Evolutionary conservation across 2,113 vertebrate species (phyloP).

Genomic region (Pavo muticus): DNA sequence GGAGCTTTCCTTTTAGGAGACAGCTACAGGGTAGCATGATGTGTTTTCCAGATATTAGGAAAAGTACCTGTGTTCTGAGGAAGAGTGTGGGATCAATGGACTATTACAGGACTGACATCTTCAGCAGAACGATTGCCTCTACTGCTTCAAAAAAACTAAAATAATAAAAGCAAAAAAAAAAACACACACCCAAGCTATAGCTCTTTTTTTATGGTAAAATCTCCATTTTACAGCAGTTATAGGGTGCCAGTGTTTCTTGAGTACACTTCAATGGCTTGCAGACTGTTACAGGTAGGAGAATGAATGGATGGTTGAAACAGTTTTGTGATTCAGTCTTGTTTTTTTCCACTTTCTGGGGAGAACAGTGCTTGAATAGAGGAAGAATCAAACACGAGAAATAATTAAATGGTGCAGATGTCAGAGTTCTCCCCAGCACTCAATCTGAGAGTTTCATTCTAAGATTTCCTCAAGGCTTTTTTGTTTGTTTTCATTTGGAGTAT

Average conservation of each 20-base stretch:
- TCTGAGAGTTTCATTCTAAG: not conserved
- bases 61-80: not conserved
- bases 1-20: not conserved
- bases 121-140: not conserved
- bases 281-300: not conserved
- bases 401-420: not conserved
- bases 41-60: not conserved
- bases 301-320: not conserved
- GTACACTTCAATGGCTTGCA: not conserved
- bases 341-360: not conserved
- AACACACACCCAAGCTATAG: rapidly evolving
- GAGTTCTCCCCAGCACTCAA: not conserved
- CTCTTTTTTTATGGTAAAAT: not conserved
- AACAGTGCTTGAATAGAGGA: not conserved
- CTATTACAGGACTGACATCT: not conserved
- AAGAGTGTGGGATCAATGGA: not conserved
- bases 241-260: not conserved
- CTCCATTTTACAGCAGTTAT: not conserved
- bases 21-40: not conserved
- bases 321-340: not conserved
- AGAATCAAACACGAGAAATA: not conserved
- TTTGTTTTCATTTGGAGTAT: not conserved
- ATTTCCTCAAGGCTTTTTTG: not conserved
- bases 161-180: no score
- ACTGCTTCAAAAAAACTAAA: not conserved